phyloP scores from a whole-genome alignment of 2,888 invertebrate species.

The Dynastes tityus region DNA sequence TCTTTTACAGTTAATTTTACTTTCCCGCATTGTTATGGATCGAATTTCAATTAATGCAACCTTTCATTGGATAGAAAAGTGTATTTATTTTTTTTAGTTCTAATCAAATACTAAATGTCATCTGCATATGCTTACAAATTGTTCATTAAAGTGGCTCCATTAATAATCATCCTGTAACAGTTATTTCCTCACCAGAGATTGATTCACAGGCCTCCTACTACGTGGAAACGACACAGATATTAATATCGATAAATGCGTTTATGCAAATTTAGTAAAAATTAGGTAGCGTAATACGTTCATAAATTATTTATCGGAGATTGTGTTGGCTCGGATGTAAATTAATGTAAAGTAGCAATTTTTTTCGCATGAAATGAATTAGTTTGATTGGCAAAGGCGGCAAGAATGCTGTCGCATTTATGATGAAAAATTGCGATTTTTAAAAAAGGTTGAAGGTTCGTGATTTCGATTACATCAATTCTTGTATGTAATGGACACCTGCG shows the following conservation, averaged over 20 bases:
- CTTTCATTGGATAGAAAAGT: too few relatives aligned
- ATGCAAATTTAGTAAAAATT: background rate
- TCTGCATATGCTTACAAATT: too few relatives aligned
- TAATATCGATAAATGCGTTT: background rate
- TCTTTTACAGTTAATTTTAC: too few relatives aligned
- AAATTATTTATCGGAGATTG: constrained; percentile 25
- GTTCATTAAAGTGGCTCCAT: too few relatives aligned
- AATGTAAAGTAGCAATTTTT: constrained; percentile 31
- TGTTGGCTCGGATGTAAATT: constrained; percentile 30
- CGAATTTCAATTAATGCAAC: too few relatives aligned
- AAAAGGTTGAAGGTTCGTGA: too few relatives aligned
- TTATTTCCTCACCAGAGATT: background rate
- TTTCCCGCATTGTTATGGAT: too few relatives aligned
- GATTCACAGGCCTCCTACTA: constrained; percentile 19
- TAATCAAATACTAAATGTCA: too few relatives aligned
- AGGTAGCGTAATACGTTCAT: background rate
- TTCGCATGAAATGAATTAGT: background rate
- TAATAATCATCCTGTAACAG: too few relatives aligned
- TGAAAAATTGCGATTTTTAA: background rate
- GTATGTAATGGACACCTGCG: too few relatives aligned
- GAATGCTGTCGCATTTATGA: background rate
- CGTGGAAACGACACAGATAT: background rate
- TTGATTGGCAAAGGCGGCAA: background rate
- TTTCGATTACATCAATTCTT: too few relatives aligned
- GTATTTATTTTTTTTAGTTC: too few relatives aligned